These are phyloP conservation scores for Trilocha varians DNA, from an alignment of 2,888 invertebrate species.

Conservation along the genomic window DNA sequence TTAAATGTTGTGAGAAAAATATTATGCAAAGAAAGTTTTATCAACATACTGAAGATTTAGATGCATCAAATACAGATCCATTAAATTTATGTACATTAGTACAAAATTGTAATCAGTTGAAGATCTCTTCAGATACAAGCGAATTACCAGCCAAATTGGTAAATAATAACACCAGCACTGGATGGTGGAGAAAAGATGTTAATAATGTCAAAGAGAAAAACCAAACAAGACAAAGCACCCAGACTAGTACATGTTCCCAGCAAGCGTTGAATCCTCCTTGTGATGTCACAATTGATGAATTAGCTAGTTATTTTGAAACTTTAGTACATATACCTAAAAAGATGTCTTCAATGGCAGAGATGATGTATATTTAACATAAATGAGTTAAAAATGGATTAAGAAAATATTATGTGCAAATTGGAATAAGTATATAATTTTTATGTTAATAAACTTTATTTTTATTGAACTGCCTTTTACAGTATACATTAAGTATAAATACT, in stretches of 20 bases:
- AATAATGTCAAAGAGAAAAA: conserved; percentile 24
- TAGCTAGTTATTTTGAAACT: conserved; percentile 96
- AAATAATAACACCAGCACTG: conserved; percentile 26
- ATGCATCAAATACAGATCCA: conserved; percentile 29
- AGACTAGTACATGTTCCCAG: conserved; percentile 79
- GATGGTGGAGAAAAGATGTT: conserved; percentile 47
- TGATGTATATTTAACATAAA: conserved; percentile 92
- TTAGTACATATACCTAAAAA: conserved; percentile 97
- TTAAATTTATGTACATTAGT: conserved; percentile 53
- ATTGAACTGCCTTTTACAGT: too few relatives aligned
- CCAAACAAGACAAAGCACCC: conserved; percentile 35
- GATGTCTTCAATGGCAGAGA: conserved; percentile 98
- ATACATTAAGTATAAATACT: too few relatives aligned
- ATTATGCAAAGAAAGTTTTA: conserved; percentile 18
- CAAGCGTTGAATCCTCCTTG: conserved; percentile 82
- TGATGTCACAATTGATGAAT: conserved; percentile 94
- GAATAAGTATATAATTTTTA: neutral
- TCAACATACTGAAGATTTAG: conserved; percentile 17
- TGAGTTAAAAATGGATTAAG: too few relatives aligned
- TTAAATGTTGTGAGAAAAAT: conserved; percentile 33
- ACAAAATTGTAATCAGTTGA: conserved; percentile 57
- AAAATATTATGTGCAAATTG: neutral
- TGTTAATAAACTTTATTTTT: neutral
- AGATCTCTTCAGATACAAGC: conserved; percentile 40
- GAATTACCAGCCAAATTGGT: conserved; percentile 15